Base-by-base conservation (phyloP, 2,888 invertebrate genomes). In the Tyria jacobaeae region DNA sequence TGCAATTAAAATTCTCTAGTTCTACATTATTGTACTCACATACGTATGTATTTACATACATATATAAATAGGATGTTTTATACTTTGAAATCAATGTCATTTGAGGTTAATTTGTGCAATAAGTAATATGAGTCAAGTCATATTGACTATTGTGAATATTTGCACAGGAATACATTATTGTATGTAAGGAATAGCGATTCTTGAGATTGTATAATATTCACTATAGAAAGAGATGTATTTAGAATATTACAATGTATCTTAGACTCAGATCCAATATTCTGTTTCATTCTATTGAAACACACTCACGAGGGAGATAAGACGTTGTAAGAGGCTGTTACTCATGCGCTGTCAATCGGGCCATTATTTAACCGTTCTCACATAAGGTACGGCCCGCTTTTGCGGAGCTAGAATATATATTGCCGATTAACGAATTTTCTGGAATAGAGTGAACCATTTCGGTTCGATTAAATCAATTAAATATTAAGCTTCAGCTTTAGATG, bases 341-440 rank as follows among this genome's bases (percentile, higher is more conserved):
- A 76, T 68, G 61, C n/a, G 53, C 70, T 70, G 75, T 68, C 76
- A 70, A 31, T 62, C 27, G 70, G 64, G 35, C 74, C 71, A 74
- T 76, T 76, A 76, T 57, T 65, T 64, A 61, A 59, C 60, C 27
- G 41, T 31, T 55, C 27, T 7, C 44, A 55, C 44, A 44, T 56
- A 48, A 48, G 35, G 54, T 35, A 21, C 21, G 17, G 27, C 5
- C 21, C 49, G 21, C 37, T 37, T 25, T 1, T 21, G 31, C 9
- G 25, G 17, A 9, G 9, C 21, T 44, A 34, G 44, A 44, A 55
- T 55, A 54, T 31, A 54, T 41, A 55, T 47, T 44, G 31, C 31
- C 34, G 17, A 34, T 47, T 21, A 44, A 47, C 47, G 27, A 54
- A 21, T 44, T 44, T 21, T 7, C 1, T 3, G 21, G 5, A 44